Percentiles rank a stretch among this genome's conserved stretches.
phyloP scores from a whole-genome alignment of 2,888 invertebrate genomes.

The Trachelus troglodyta region DNA sequence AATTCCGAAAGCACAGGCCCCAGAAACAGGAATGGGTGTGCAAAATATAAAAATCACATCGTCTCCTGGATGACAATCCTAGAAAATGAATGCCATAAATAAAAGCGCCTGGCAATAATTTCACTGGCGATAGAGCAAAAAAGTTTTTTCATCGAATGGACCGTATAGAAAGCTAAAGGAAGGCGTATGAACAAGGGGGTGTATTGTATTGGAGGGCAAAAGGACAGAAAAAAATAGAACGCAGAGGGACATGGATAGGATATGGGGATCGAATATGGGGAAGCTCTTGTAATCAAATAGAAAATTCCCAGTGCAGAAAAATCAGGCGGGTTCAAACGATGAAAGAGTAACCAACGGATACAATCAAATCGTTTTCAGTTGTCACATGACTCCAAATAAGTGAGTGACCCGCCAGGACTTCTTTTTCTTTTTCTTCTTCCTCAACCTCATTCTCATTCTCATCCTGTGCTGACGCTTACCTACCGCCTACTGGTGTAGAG shows the following conservation, averaged over 20 bases:
- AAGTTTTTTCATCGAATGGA: slow-evolving; percentile 48
- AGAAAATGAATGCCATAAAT: slow-evolving; percentile 60
- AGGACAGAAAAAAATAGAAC: slow-evolving; percentile 26
- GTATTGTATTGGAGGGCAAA: slow-evolving; percentile 32
- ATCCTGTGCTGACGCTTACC: no score
- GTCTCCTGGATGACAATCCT: slow-evolving; percentile 36
- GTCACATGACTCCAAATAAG: slow-evolving; percentile 55
- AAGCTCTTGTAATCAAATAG: slow-evolving; percentile 52
- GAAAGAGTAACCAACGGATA: slow-evolving; percentile 56
- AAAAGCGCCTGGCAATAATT: slow-evolving; percentile 58
- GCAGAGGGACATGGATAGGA: slow-evolving; percentile 16
- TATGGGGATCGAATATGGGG: slow-evolving; percentile 18
- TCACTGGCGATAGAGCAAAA: slow-evolving; percentile 51
- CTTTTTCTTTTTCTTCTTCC: neutral
- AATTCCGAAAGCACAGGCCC: no score
- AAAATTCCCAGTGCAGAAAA: slow-evolving; percentile 54
- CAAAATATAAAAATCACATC: neutral
- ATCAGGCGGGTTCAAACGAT: slow-evolving; percentile 39
- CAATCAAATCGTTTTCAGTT: slow-evolving; percentile 52
- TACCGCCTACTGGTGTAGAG: no score
- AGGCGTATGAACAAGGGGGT: slow-evolving; percentile 10
- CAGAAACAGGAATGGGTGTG: no score
- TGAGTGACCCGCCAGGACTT: slow-evolving; percentile 30
- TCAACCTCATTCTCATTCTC: neutral
- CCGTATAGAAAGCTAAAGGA: neutral